phyloP scores from a whole-genome alignment of 2,888 invertebrate species.

The Synanthedon myopaeformis region DNA sequence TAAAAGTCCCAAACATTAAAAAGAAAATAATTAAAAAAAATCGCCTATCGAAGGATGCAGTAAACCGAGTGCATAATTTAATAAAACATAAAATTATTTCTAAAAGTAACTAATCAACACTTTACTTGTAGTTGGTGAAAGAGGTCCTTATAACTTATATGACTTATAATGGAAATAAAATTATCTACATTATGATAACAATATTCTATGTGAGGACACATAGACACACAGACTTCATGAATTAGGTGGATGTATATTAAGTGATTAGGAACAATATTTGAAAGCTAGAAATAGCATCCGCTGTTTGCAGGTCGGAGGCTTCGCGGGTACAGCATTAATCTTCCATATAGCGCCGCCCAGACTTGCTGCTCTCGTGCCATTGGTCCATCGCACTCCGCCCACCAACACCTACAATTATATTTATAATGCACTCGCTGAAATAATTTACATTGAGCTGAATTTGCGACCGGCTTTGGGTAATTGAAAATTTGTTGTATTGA shows the following conservation, averaged over 20 bases:
- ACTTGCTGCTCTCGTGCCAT: slow-evolving; percentile 32
- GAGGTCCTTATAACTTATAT: too few relatives aligned
- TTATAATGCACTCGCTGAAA: slow-evolving; percentile 67
- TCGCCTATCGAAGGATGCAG: too few relatives aligned
- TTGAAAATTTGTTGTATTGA: slow-evolving; percentile 71
- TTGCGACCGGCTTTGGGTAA: slow-evolving; percentile 64
- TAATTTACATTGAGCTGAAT: slow-evolving; percentile 70
- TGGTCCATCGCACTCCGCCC: slow-evolving; percentile 51
- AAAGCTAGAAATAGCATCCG: slow-evolving; percentile 14
- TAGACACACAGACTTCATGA: too few relatives aligned
- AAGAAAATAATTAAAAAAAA: too few relatives aligned
- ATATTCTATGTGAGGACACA: too few relatives aligned
- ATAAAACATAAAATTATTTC: too few relatives aligned
- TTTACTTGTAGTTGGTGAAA: too few relatives aligned
- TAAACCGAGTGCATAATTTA: too few relatives aligned
- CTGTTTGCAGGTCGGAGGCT: slow-evolving; percentile 38
- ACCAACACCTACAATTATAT: slow-evolving; percentile 65
- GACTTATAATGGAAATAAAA: too few relatives aligned
- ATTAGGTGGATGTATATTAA: background rate
- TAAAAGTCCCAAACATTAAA: too few relatives aligned
- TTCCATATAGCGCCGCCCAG: slow-evolving; percentile 54
- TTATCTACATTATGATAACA: too few relatives aligned
- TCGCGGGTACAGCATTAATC: slow-evolving; percentile 62
- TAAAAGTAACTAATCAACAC: too few relatives aligned
- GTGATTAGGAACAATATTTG: background rate